A percentile compares a stretch with the other conserved stretches of the same genome.
These are phyloP conservation scores for Ceramica pisi DNA, from an alignment of 2,888 invertebrate genomes.

Conservation along the genomic window DNA sequence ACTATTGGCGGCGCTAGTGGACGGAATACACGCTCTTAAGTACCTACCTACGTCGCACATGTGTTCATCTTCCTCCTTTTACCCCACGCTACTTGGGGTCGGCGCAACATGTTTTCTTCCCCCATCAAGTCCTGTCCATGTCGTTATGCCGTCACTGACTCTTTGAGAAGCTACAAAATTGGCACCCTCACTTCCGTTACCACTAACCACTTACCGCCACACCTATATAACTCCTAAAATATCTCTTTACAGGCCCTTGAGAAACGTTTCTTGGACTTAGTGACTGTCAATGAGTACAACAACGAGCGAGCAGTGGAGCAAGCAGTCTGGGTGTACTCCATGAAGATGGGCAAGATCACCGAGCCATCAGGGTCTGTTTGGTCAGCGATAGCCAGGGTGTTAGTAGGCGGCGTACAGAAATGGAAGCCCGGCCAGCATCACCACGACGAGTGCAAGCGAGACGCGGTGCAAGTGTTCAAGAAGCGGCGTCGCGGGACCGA, in stretches of 20 bases:
- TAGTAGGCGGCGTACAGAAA: fast-evolving
- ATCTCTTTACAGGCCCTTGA: slow-evolving; percentile 44
- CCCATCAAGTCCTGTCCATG: too few species aligned
- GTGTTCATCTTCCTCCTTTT: too few species aligned
- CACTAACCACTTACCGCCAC: not conserved
- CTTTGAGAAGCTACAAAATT: not conserved
- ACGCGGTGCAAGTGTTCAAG: slow-evolving; percentile 36
- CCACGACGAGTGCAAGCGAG: slow-evolving; percentile 22
- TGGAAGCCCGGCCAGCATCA: slow-evolving; percentile 36
- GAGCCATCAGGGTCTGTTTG: slow-evolving; percentile 25
- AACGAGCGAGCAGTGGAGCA: slow-evolving; percentile 57
- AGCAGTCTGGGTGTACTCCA: slow-evolving; percentile 50
- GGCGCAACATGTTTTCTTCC: too few species aligned
- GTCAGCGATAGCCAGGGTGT: fast-evolving
- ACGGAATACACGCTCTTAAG: too few species aligned
- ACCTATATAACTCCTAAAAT: not conserved
- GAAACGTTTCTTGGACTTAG: slow-evolving; percentile 47
- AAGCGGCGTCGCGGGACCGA: slow-evolving; percentile 36
- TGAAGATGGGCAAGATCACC: slow-evolving; percentile 50
- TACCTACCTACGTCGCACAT: too few species aligned
- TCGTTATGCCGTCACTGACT: too few species aligned
- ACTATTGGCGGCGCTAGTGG: too few species aligned
- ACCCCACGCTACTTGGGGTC: too few species aligned
- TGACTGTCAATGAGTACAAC: slow-evolving; percentile 55
- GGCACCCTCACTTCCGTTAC: not conserved